Evolutionary conservation across 2,113 vertebrate species (phyloP).

Genomic region (Tiliqua scincoides): DNA sequence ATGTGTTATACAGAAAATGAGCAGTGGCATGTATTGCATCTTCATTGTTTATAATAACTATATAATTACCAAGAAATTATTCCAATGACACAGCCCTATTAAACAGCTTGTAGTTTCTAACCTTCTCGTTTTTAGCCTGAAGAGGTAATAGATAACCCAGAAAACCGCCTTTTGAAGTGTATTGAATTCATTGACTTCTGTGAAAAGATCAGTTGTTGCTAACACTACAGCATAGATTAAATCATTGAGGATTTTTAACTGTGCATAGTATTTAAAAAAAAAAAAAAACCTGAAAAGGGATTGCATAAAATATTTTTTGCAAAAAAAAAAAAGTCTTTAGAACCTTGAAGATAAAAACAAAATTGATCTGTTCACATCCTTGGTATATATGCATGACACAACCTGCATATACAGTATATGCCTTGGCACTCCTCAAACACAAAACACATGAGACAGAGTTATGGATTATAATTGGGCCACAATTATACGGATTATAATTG

Average conservation of each 20-base stretch:
- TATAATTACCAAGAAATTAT: conserved; percentile 15
- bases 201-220: conserved; percentile 49
- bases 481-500: too few species aligned
- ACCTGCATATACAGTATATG: not conserved
- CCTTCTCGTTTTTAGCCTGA: conserved; percentile 50
- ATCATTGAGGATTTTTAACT: conserved; percentile 49
- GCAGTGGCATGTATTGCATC: not conserved
- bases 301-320: conserved; percentile 32
- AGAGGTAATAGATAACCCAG: conserved; percentile 52
- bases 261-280: not conserved
- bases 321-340: not conserved
- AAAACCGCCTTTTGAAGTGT: conserved; percentile 59
- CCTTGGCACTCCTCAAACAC: too few species aligned
- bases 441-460: too few species aligned
- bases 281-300: not conserved
- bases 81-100: conserved; percentile 2
- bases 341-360: conserved; percentile 1
- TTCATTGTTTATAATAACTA: not conserved
- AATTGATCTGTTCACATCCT: conserved; percentile 36
- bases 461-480: too few species aligned
- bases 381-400: conserved; percentile 14
- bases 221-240: conserved; percentile 41
- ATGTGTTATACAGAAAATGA: not conserved
- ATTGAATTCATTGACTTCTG: conserved; percentile 54
- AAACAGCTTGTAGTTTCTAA: conserved; percentile 49